A percentile compares a stretch with the other conserved stretches of the same genome.
Evolutionary conservation across 2,888 invertebrate species (phyloP).

Genomic region (Lithodes maja): DNA sequence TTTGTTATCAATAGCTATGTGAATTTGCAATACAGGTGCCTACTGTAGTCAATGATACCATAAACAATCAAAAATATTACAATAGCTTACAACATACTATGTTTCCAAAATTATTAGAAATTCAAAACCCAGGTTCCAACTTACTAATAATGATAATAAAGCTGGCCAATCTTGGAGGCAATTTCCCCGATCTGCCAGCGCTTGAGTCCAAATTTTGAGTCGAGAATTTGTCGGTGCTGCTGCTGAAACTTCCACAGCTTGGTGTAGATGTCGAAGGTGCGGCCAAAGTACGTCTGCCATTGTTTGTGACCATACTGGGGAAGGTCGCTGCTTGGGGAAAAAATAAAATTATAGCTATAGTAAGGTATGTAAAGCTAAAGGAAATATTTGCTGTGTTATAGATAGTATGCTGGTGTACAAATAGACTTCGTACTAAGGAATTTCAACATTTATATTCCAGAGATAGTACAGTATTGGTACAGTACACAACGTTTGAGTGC

Average conservation of each 20-base stretch:
- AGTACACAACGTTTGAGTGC: too few relatives aligned
- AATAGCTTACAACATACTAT: too few relatives aligned
- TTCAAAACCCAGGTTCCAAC: slow-evolving; percentile 74
- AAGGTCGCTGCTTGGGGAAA: slow-evolving; percentile 83
- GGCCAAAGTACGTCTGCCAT: slow-evolving; percentile 97
- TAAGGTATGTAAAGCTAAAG: too few relatives aligned
- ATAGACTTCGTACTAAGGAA: too few relatives aligned
- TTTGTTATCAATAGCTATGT: too few relatives aligned
- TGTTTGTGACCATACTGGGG: slow-evolving; percentile 98
- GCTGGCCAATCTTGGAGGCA: slow-evolving; percentile 98
- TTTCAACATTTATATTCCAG: too few relatives aligned
- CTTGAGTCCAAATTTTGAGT: slow-evolving; percentile 94
- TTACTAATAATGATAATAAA: slow-evolving; percentile 99
- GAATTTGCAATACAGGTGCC: too few relatives aligned
- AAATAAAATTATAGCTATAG: neutral
- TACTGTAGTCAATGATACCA: too few relatives aligned
- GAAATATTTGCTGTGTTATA: too few relatives aligned
- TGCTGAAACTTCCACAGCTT: slow-evolving; percentile 99
- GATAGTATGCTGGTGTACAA: too few relatives aligned
- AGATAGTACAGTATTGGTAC: too few relatives aligned
- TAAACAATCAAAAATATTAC: too few relatives aligned
- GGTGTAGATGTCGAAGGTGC: slow-evolving; percentile 97
- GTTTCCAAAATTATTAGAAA: neutral
- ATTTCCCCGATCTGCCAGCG: slow-evolving; percentile 99
- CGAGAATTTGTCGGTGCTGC: slow-evolving; percentile 89